phyloP scores from a whole-genome alignment of 2,797 vertebrate genomes.

The Antrozous pallidus region DNA sequence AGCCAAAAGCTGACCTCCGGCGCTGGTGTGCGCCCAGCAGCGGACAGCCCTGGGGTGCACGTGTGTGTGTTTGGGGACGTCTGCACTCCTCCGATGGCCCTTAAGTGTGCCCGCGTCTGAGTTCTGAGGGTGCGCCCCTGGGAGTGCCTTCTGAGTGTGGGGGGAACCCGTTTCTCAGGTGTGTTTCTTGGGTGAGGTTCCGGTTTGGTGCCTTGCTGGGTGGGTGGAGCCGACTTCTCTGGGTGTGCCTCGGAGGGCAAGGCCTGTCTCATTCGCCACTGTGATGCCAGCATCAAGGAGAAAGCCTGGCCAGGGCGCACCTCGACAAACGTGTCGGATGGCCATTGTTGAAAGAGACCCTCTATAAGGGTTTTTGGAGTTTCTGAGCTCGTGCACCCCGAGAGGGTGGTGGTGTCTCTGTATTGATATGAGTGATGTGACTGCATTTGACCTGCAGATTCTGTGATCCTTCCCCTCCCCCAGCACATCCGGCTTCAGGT shows the following conservation, averaged over 20 bases:
- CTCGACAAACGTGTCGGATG: background rate
- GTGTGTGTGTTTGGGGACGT: background rate
- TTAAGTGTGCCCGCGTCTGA: background rate
- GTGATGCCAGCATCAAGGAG: background rate
- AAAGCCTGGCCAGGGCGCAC: background rate
- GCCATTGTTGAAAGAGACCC: background rate
- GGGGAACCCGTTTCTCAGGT: background rate
- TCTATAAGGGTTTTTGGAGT: background rate
- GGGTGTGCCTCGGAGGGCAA: background rate
- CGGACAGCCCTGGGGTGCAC: no score
- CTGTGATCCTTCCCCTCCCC: accelerated
- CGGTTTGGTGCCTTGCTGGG: background rate
- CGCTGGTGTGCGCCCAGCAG: accelerated
- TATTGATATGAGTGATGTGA: background rate
- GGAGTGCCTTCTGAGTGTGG: background rate
- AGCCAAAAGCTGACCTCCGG: background rate
- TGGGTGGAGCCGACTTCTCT: background rate
- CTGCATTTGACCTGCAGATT: accelerated
- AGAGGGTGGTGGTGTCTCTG: background rate
- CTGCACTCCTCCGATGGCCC: background rate
- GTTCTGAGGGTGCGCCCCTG: background rate
- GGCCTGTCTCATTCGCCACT: accelerated
- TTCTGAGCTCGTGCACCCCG: background rate
- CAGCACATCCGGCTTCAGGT: background rate
- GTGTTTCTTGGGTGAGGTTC: background rate